A percentile compares a stretch with the other conserved stretches of the same genome.
Evolutionary conservation across 2,888 invertebrate genomes (phyloP).

Genomic region (Yponomeuta plumbellus): DNA sequence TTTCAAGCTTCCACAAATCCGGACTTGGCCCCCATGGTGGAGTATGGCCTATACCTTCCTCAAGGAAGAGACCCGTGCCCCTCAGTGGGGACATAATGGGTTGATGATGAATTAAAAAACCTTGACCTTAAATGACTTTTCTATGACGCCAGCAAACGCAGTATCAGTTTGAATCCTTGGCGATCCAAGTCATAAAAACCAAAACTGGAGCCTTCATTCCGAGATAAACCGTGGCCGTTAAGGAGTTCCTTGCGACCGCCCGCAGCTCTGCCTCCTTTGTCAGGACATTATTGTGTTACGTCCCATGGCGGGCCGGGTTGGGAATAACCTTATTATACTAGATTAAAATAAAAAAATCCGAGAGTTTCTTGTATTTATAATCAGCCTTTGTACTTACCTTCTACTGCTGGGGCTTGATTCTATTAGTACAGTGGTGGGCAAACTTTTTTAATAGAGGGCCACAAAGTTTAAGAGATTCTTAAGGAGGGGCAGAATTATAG

Average conservation of each 20-base stretch:
- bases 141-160: no score
- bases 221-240: conserved; percentile 40
- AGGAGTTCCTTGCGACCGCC: conserved; percentile 32
- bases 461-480: not conserved
- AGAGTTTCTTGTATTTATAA: not conserved
- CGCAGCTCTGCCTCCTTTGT: conserved; percentile 29
- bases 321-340: not conserved
- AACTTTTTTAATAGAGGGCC: no score
- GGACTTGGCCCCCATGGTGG: no score
- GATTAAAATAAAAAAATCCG: not conserved
- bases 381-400: not conserved
- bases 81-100: no score
- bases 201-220: conserved; percentile 20
- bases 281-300: conserved; percentile 2
- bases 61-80: no score
- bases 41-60: no score
- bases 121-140: no score
- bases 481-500: not conserved
- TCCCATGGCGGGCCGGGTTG: not conserved
- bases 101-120: no score
- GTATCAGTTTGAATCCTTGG: no score
- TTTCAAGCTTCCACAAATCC: no score
- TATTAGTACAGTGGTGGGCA: no score
- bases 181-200: not conserved
- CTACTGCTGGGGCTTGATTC: not conserved